phyloP scores from a whole-genome alignment of 2,888 invertebrate genomes.

The Timema cristinae region DNA sequence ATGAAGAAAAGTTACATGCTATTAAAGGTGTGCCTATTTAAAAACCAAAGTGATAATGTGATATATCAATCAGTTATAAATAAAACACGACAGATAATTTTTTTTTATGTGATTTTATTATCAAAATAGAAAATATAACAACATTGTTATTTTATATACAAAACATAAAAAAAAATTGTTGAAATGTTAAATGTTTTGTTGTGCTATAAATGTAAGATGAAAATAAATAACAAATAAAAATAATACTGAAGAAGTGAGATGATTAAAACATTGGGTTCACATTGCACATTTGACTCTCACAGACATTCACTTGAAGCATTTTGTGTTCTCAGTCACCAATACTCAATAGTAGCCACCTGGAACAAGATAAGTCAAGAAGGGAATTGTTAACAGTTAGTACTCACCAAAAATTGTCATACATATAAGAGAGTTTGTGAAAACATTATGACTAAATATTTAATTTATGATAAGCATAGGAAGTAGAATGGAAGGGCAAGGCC shows the following conservation, averaged over 20 bases:
- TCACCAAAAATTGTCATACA: not conserved
- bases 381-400: not conserved
- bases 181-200: not conserved
- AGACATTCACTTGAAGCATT: too few species aligned
- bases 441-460: too few species aligned
- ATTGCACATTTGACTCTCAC: too few species aligned
- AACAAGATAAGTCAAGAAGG: not conserved
- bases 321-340: too few species aligned
- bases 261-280: too few species aligned
- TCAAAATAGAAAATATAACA: slow-evolving; percentile 2
- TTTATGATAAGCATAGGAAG: too few species aligned
- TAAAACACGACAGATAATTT: not conserved
- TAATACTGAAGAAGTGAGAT: slow-evolving; percentile 14
- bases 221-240: slow-evolving; percentile 8
- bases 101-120: slow-evolving; percentile 5
- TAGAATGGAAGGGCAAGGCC: too few species aligned
- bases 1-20: too few species aligned
- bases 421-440: too few species aligned
- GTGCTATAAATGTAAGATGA: not conserved
- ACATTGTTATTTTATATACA: not conserved
- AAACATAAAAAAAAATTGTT: not conserved
- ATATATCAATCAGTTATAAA: not conserved
- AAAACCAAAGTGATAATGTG: too few species aligned
- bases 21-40: too few species aligned
- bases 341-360: slow-evolving; percentile 13